These are phyloP conservation scores for Anticlea derivata DNA, from an alignment of 2,888 invertebrate genomes.

Conservation along the genomic window DNA sequence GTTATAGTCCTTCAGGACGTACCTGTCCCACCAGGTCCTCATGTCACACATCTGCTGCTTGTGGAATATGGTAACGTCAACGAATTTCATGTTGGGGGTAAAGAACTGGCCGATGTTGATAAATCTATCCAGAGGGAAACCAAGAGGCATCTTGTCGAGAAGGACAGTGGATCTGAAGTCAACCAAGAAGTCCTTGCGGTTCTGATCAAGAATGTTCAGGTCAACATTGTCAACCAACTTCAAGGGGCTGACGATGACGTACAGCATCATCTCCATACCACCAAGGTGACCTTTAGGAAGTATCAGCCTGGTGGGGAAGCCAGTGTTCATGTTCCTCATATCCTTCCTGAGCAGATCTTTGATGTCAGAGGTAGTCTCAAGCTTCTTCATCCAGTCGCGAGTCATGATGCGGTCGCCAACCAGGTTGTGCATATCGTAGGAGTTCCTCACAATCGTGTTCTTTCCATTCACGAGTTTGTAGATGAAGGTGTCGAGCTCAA, in stretches of 20 bases:
- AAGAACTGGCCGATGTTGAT: conserved; percentile 84
- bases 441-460: conserved; percentile 86
- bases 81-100: conserved; percentile 87
- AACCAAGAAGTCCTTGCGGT: conserved; percentile 67
- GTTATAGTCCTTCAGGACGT: conserved; percentile 65
- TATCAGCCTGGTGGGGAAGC: conserved; percentile 88
- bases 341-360: conserved; percentile 62
- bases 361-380: conserved; percentile 80
- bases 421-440: conserved; percentile 86
- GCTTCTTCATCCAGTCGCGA: conserved; percentile 85
- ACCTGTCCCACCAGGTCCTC: conserved; percentile 70
- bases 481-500: conserved; percentile 86
- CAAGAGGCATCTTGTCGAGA: conserved; percentile 86
- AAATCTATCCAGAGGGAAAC: conserved; percentile 89
- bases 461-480: conserved; percentile 85
- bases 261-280: conserved; percentile 87
- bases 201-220: conserved; percentile 63
- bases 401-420: conserved; percentile 87
- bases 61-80: conserved; percentile 87
- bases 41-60: conserved; percentile 75
- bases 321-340: conserved; percentile 80
- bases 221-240: conserved; percentile 70
- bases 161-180: conserved; percentile 69
- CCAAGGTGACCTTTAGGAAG: conserved; percentile 88
- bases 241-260: conserved; percentile 85